phyloP scores from a whole-genome alignment of 2,113 vertebrate genomes.

The Lophotis ruficrista region DNA sequence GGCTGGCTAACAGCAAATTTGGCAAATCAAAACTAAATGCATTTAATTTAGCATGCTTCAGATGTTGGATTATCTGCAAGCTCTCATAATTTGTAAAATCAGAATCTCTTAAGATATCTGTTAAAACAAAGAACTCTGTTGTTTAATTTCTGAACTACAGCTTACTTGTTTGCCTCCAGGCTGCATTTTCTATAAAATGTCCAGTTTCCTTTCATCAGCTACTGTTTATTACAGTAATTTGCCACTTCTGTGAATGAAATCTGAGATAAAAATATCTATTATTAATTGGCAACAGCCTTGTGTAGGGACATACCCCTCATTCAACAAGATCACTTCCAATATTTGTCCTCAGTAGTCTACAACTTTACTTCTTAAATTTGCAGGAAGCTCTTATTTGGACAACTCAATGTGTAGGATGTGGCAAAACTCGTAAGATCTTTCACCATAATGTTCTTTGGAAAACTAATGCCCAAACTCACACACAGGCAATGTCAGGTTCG shows the following conservation, averaged over 20 bases:
- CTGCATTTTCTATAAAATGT: neutral
- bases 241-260: neutral
- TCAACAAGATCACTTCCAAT: neutral
- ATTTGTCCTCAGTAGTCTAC: neutral
- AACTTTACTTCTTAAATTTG: neutral
- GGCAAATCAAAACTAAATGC: neutral
- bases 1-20: neutral
- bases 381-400: neutral
- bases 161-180: neutral
- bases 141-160: neutral
- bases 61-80: neutral
- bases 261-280: neutral
- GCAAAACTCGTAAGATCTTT: neutral
- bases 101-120: neutral
- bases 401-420: neutral
- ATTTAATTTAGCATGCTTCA: neutral
- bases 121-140: neutral
- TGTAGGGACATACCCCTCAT: neutral
- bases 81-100: neutral
- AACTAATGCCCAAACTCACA: neutral
- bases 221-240: neutral
- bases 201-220: neutral
- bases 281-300: neutral
- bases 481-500: rapidly evolving
- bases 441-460: neutral